Conservation (phyloP, 1,140 invertebrate genomes). For the Aphidius gifuensis region DNA sequence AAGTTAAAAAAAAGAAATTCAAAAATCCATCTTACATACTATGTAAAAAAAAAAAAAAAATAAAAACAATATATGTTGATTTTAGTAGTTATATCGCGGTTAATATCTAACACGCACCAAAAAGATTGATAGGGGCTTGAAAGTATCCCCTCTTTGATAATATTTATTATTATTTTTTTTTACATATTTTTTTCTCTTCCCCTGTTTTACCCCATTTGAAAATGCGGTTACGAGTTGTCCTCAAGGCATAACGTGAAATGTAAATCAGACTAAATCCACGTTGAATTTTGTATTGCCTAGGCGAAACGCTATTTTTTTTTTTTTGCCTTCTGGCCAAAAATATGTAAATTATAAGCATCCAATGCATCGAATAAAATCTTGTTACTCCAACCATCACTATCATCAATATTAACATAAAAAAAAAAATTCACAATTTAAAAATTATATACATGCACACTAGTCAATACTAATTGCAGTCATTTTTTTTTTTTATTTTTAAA, state of each 20-base stretch:
- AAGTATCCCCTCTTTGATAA: too few species aligned
- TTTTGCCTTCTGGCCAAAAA: conserved; percentile 35
- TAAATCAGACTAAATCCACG: conserved; percentile 29
- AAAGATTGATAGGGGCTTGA: not conserved
- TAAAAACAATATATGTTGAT: not conserved
- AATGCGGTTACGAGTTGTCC: conserved; percentile 21
- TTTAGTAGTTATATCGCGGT: not conserved
- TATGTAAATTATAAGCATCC: conserved; percentile 47
- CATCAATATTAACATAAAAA: too few species aligned
- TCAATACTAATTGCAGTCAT: too few species aligned
- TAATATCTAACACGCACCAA: too few species aligned
- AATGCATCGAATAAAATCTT: conserved; percentile 41
- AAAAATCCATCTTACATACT: not conserved
- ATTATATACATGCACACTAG: too few species aligned
- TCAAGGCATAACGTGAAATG: conserved; percentile 28
- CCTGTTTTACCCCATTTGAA: conserved; percentile 1
- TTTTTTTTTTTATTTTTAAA: too few species aligned
- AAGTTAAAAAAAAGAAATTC: conserved; percentile 33
- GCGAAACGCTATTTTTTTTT: too few species aligned
- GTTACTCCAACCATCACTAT: conserved; percentile 29
- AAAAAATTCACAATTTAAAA: too few species aligned
- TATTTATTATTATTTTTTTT: too few species aligned
- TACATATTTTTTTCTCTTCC: not conserved
- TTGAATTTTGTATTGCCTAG: not conserved
- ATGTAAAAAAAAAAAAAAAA: not conserved